Percentiles rank a stretch among this genome's conserved stretches.
Conservation (phyloP, 2,113 vertebrate species). For the Geococcyx californianus region DNA sequence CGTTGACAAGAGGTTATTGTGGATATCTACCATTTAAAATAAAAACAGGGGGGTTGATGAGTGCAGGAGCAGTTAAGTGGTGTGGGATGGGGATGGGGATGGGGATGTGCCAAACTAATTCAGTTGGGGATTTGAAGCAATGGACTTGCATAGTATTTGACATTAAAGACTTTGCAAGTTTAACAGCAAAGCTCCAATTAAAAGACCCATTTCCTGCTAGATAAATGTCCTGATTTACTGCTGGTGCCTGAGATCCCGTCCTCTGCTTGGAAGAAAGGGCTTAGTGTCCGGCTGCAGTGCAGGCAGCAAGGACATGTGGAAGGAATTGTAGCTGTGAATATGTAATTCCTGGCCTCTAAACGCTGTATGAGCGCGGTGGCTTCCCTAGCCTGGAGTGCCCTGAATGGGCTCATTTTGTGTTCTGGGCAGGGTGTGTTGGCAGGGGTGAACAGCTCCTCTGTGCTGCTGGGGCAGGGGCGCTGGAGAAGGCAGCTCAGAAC, state of each 20-base stretch:
- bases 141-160: not conserved
- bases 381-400: constrained; percentile 12
- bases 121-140: not conserved
- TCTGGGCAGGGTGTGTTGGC: constrained; percentile 50
- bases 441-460: constrained; percentile 8
- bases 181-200: not conserved
- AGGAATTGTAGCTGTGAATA: not conserved
- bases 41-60: not conserved
- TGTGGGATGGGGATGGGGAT: not conserved
- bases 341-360: constrained; percentile 41
- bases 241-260: not conserved
- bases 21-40: not conserved
- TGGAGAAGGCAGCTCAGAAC: not conserved
- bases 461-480: not conserved
- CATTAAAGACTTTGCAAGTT: not conserved
- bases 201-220: not conserved
- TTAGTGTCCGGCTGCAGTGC: constrained; percentile 5
- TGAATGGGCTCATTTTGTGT: constrained; percentile 53
- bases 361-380: rapidly evolving
- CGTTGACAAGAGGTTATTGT: not conserved
- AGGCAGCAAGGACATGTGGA: constrained; percentile 26
- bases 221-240: constrained; percentile 6
- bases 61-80: not conserved
- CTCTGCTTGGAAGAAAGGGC: not conserved
- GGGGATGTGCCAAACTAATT: not conserved